Evolutionary conservation across 2,113 vertebrate genomes (phyloP), one percentile per base, ranked within the genome.

Genomic region (Bubo scandiacus): DNA sequence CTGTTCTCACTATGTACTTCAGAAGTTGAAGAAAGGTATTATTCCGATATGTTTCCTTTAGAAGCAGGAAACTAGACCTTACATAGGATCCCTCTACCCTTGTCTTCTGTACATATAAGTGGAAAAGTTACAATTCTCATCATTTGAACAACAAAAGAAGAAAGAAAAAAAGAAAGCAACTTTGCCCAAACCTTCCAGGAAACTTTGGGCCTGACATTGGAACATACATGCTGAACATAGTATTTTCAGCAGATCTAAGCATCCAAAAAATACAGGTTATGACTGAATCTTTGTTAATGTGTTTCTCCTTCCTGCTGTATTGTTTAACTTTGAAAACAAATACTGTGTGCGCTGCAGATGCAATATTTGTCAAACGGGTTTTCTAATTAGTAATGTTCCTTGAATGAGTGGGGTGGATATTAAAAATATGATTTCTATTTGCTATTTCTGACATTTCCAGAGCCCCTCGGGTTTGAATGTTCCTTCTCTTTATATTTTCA

Each of bases 81-180:
- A 27, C 7, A 11, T 0, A 19, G 3, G 23, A 74, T 34, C 11
- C 6, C 1, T 74, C 38, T 71, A 45, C 3, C 5, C 6, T 36
- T 82, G 12, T 54, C 13, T 52, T 71, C 36, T 45, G 27, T n/a
- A 25, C 18, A 32, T 15, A 1, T 20, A 66, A 54, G 30, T 52
- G 11, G 51, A 49, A 79, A 89, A 68, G 67, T 38, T 5, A 16
- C 3, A n/a, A 78, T 73, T 87, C 4, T 78, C 5, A 38, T 58
- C 3, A 71, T 93, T 54, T 67, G 25, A 82, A 75, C 15, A 55
- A 6, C 8, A 89, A 42, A 72, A 62, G 6, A 1, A 62, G 27
- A 26, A 16, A 47, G 43, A 6, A 49, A 49, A 17, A n/a, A n/a
- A 23, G 4, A 0, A 23, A 32, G 2, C 2, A 57, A 25, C 20